These are phyloP conservation scores for Muscicapa striata DNA, from an alignment of 2,797 vertebrate species.

Conservation along the genomic window DNA sequence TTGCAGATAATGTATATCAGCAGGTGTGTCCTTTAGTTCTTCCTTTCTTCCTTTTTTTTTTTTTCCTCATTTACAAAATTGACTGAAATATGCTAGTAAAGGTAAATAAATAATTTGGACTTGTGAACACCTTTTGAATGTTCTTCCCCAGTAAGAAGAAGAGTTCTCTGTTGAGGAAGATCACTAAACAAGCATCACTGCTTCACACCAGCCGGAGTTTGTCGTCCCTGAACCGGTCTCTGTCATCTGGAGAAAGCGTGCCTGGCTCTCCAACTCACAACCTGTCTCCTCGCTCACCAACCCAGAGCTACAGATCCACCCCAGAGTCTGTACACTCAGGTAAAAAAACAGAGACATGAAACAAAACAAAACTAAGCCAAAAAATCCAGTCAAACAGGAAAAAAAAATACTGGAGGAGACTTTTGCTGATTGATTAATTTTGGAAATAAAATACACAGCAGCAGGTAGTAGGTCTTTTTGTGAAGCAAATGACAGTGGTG, in stretches of 20 bases:
- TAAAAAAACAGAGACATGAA: conserved; percentile 34
- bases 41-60: neutral
- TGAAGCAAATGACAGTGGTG: neutral
- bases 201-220: conserved; percentile 95
- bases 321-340: conserved; percentile 91
- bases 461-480: neutral
- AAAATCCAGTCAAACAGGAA: neutral
- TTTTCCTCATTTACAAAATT: neutral
- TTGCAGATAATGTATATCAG: neutral
- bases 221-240: conserved; percentile 92
- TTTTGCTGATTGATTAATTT: neutral
- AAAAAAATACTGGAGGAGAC: neutral
- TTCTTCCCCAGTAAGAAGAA: conserved; percentile 85
- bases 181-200: conserved; percentile 92
- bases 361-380: neutral
- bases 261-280: conserved; percentile 94
- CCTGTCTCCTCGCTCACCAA: conserved; percentile 92
- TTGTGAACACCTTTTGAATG: neutral
- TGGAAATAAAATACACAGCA: neutral
- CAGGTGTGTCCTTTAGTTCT: neutral
- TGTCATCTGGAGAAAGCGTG: conserved; percentile 95
- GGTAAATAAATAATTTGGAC: neutral
- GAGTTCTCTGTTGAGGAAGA: conserved; percentile 92
- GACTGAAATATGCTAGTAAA: neutral
- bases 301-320: conserved; percentile 89